A percentile compares a stretch with the other conserved stretches of the same genome.
Conservation (phyloP, 2,113 vertebrate species). For the Zosterops borbonicus region DNA sequence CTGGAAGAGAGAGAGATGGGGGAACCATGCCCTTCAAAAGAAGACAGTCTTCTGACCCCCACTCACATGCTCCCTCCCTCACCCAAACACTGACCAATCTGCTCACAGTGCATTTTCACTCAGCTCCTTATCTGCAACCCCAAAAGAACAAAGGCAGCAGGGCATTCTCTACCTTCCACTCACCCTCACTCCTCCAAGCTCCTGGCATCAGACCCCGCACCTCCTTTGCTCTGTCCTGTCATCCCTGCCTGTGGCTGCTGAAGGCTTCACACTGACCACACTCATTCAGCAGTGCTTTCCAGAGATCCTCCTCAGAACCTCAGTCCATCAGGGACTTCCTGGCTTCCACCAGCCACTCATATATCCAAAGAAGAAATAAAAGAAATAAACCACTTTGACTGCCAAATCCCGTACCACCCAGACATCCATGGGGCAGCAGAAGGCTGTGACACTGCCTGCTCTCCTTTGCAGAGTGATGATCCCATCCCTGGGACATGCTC, state of each 20-base stretch:
- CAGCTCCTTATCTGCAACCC: background rate
- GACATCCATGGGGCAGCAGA: background rate
- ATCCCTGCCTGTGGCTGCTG: background rate
- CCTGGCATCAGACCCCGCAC: fast-evolving
- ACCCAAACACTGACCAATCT: background rate
- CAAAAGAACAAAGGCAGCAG: background rate
- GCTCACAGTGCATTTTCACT: background rate
- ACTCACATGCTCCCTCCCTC: background rate
- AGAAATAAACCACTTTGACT: background rate
- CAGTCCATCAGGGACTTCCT: background rate
- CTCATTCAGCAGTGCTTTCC: background rate
- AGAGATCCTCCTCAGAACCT: background rate
- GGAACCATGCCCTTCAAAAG: background rate
- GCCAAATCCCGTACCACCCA: background rate
- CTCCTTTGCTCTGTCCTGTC: background rate
- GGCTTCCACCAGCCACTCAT: fast-evolving
- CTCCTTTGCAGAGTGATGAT: fast-evolving
- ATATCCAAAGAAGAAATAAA: background rate
- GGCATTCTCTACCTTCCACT: background rate
- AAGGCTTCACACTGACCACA: background rate
- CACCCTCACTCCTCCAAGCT: background rate
- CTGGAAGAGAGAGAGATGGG: no score
- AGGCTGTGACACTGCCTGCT: background rate
- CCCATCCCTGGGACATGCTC: background rate
- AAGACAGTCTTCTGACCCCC: background rate